Base-by-base conservation (phyloP, 2,797 vertebrate genomes). In the Coendou prehensilis region DNA sequence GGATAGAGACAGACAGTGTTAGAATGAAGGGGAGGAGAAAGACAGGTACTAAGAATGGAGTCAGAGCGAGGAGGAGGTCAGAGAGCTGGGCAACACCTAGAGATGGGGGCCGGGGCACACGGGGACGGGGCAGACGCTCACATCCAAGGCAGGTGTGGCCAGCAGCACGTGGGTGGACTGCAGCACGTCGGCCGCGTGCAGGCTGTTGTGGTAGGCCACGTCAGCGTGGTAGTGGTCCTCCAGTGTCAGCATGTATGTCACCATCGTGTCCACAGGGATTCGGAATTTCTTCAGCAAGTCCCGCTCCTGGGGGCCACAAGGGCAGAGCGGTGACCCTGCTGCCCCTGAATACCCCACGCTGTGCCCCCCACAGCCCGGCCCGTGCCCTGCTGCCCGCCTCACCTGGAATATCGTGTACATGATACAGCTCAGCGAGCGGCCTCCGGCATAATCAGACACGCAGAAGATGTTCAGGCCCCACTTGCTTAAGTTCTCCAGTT, bases 391-490 rank as follows among this genome's bases (percentile, higher is more conserved):
- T 56, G n/a, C 3, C 71, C 57, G 64, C 81, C 9, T 81, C 81
- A 99, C 99, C 99, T 99, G 99, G 98, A 99, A 99, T 97, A 99
- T 99, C 45, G 99, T 99, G 94, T 99, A 99, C 99, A 99, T 99
- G 97, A 99, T 99, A 98, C 99, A 99, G 98, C 99, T 99, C 90
- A 99, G 99, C 56, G 99, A 99, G 97, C 99, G 99, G 97, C 99
- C 99, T 97, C 99, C 99, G 3, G 99, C 99, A 75, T 99, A 99
- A 95, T 99, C 99, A 3, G 99, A 99, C 98, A 99, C 99, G 9
- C 97, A 98, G 97, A 99, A 99, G 98, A 99, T 99, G 98, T 99
- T 99, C 99, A 99, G 99, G 98, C 99, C 99, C 99, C 99, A 99
- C 98, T 99, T 99, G 98, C 99, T 99, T 97, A 99, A 98, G 98